Base-by-base conservation (phyloP, 2,797 vertebrate species). In the Alouatta caraya region DNA sequence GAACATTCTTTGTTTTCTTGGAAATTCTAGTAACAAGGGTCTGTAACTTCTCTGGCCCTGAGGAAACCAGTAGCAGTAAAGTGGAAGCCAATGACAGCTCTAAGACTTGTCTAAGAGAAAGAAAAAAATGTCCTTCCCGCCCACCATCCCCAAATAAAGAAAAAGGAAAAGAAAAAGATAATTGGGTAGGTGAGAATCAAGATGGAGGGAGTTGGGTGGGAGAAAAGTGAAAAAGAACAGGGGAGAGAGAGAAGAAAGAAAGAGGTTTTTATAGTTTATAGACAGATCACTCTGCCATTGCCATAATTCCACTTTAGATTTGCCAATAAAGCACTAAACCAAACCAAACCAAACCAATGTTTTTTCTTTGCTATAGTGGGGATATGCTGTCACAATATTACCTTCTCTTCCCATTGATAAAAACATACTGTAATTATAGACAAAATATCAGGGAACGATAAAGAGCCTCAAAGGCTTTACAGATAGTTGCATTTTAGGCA, bases 231-330 rank as follows among this genome's bases (percentile, higher is more conserved):
- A 55, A 91, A 94, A 75, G 3, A 96, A 88, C 1, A 50, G 4
- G 12, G 7, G 10, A 59, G 13, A 87, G 33, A 87, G 24, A 84
- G 13, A 90, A 90, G 73, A 92, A 14, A 82, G 17, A 87, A 61
- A 93, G 28, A 93, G 7, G 2, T 87, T 88, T 92, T 87, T 79
- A 46, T 1, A 70, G n/a, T 55, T 17, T 39, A 55, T 48, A 89
- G 17, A 82, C 42, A 82, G 30, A 24, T 15, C 37, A 93, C 33
- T 61, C 12, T 90, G 64, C 21, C 55, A 85, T 61, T 57, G 52
- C 3, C 10, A 33, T 57, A 85, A 89, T 73, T 28, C 42, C 46
- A 87, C 79, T 96, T 96, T 92, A 90, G n/a, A 94, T 46, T 92
- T 96, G 19, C 17, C 10, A 80, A 33, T 85, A 87, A 92, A 94